A percentile compares a stretch with the other conserved stretches of the same genome.
Conservation (phyloP, 1,140 invertebrate species). For the Cydia amplana region DNA sequence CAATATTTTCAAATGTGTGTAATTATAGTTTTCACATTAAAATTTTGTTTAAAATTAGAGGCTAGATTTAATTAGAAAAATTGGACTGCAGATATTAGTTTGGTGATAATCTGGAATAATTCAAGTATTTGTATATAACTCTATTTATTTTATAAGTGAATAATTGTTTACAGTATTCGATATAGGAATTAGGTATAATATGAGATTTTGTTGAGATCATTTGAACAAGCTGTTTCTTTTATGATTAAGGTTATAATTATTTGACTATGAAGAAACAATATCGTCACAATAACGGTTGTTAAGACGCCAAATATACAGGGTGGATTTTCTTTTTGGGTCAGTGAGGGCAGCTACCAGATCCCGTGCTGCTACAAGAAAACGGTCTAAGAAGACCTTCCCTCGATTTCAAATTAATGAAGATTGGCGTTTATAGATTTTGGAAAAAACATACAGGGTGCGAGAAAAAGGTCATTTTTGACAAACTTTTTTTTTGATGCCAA, state of each 20-base stretch:
- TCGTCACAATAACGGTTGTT: constrained; percentile 12
- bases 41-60: constrained; percentile 2
- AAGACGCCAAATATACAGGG: constrained; percentile 15
- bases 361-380: too few species aligned
- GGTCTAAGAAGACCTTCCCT: too few species aligned
- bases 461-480: too few species aligned
- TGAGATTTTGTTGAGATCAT: not conserved
- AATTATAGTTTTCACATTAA: not conserved
- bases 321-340: too few species aligned
- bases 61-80: constrained; percentile 17
- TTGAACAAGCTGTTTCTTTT: not conserved
- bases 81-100: not conserved
- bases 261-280: not conserved
- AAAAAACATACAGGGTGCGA: too few species aligned
- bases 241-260: not conserved
- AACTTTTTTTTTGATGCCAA: too few species aligned
- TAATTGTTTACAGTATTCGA: constrained; percentile 18
- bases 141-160: constrained; percentile 4
- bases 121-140: constrained; percentile 11
- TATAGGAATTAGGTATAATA: constrained; percentile 15
- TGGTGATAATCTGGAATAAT: constrained; percentile 9
- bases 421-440: too few species aligned
- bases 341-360: too few species aligned
- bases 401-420: too few species aligned
- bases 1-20: not conserved